A percentile compares a stretch with the other conserved stretches of the same genome.
Evolutionary conservation across 2,113 vertebrate species (phyloP).

Genomic region (Oxyura jamaicensis): DNA sequence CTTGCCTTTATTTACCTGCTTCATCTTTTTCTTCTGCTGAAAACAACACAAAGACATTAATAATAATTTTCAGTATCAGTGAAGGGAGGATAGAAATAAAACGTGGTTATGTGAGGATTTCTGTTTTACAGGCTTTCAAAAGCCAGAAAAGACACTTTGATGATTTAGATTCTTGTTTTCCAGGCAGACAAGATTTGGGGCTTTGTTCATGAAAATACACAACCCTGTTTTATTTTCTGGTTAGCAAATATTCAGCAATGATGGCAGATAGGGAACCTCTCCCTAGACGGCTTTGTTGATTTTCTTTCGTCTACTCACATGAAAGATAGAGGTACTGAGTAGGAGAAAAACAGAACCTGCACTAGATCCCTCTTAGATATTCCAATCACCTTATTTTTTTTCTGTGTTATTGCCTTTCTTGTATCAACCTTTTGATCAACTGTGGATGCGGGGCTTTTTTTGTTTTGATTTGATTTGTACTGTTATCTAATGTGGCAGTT

Average conservation of each 20-base stretch:
- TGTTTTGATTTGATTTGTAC: neutral
- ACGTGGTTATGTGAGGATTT: neutral
- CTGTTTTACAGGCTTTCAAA: neutral
- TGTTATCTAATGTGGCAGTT: neutral
- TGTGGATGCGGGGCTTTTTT: neutral
- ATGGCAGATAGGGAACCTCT: neutral
- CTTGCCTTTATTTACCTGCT: neutral
- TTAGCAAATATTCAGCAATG: neutral
- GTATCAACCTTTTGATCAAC: neutral
- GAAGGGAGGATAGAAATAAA: neutral
- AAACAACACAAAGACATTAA: neutral
- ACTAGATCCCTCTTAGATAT: neutral
- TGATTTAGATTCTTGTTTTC: neutral
- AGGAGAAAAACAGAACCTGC: too few species aligned
- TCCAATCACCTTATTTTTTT: neutral
- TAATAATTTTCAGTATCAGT: neutral
- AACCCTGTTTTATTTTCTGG: neutral
- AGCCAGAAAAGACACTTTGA: neutral
- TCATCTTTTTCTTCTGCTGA: neutral
- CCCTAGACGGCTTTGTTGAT: neutral
- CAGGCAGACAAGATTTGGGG: neutral
- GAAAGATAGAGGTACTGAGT: neutral
- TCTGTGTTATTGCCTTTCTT: neutral
- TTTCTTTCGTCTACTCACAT: neutral
- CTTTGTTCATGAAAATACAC: neutral